Base-by-base conservation (phyloP, 1,140 invertebrate genomes). In the Eumeta japonica region DNA sequence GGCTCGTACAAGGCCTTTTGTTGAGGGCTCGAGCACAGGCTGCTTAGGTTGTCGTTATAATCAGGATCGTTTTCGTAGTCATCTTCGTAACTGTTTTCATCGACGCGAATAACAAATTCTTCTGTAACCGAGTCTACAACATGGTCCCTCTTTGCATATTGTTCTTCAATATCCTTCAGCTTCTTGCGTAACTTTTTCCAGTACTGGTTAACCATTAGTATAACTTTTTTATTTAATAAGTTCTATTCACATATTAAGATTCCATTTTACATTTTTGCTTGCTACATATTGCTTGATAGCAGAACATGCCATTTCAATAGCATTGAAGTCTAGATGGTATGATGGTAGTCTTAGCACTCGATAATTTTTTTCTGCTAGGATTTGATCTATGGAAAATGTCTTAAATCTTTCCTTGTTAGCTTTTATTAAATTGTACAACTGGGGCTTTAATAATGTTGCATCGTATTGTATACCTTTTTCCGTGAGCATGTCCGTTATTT, bases 41-140 rank as follows among this genome's bases (percentile, higher is more conserved):
- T n/a, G n/a, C n/a, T n/a, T n/a, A n/a, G n/a, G n/a, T n/a, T n/a
- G n/a, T n/a, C n/a, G n/a, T n/a, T n/a, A n/a, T n/a, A n/a, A n/a
- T n/a, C n/a, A n/a, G n/a, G n/a, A n/a, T n/a, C n/a, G n/a, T n/a
- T n/a, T n/a, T n/a, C n/a, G n/a, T n/a, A n/a, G n/a, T n/a, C n/a
- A n/a, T n/a, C n/a, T n/a, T n/a, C n/a, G n/a, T n/a, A n/a, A n/a
- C n/a, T 31, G 9, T 31, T 16, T 2, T 31, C 29, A 14, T 31
- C 27, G 32, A 12, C 15, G 41, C 43, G 54, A 46, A 48, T 48
- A 28, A 41, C 35, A 11, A 43, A 47, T 34, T 43, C 3, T 16
- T 48, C 46, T 20, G 41, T 48, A 12, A 48, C 10, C 10, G 24
- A 3, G 28, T 48, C 38, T 3, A 48, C 28, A 0, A 48, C n/a